Evolutionary conservation across 2,113 vertebrate genomes (phyloP).

Genomic region (Herpailurus yagouaroundi): DNA sequence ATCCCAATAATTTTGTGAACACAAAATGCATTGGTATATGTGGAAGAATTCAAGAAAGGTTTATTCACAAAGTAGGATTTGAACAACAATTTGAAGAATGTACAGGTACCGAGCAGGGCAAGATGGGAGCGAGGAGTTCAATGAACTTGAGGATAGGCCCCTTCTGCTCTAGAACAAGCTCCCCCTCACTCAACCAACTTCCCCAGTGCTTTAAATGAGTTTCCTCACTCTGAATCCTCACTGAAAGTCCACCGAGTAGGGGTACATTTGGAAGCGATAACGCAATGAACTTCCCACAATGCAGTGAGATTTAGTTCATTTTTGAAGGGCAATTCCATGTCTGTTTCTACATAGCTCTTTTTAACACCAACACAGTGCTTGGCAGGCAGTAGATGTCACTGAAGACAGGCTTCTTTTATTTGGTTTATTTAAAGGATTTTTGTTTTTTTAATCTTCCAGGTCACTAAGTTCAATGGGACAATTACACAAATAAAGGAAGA

Average conservation of each 20-base stretch:
- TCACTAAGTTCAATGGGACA: constrained; percentile 34
- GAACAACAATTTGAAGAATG: background rate
- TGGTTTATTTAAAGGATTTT: constrained; percentile 31
- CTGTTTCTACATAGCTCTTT: background rate
- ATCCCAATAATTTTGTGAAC: background rate
- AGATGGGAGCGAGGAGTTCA: background rate
- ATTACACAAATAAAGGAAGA: constrained; percentile 42
- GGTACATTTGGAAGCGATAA: background rate
- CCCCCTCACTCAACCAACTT: background rate
- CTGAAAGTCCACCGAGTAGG: background rate
- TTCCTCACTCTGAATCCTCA: background rate
- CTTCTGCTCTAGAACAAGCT: background rate
- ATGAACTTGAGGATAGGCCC: background rate
- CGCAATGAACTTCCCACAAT: background rate
- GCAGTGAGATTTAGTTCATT: background rate
- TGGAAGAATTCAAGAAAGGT: background rate
- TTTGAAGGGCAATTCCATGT: background rate
- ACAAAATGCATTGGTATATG: background rate
- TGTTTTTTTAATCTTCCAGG: constrained; percentile 10
- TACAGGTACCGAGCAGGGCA: background rate
- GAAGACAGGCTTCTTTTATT: background rate
- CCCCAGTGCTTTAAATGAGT: background rate
- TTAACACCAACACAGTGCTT: background rate
- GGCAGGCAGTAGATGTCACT: background rate
- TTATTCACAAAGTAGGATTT: background rate